These are phyloP conservation scores for Gymnoscopelus braueri DNA, from an alignment of 2,797 vertebrate genomes.

Conservation along the genomic window DNA sequence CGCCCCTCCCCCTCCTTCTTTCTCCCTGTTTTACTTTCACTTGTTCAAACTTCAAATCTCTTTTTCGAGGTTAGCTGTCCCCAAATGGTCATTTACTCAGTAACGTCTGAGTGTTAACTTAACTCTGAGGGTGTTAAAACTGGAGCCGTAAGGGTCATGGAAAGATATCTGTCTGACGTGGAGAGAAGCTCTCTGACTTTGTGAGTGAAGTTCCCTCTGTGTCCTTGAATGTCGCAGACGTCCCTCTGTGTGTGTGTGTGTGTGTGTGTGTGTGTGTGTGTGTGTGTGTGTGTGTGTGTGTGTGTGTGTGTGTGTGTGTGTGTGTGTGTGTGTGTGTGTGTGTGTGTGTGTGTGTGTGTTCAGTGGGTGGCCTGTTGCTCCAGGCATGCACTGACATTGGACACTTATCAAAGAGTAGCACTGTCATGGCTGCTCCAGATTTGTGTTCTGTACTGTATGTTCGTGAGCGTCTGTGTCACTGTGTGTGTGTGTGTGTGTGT, in stretches of 20 bases:
- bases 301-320: conserved; percentile 19
- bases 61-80: too few relatives aligned
- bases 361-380: conserved; percentile 41
- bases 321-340: neutral
- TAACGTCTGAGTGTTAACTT: too few relatives aligned
- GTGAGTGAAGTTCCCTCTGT: neutral
- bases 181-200: too few relatives aligned
- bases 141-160: too few relatives aligned
- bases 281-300: conserved; percentile 37
- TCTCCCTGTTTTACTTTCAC: too few relatives aligned
- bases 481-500: conserved; percentile 19
- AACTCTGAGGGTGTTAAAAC: too few relatives aligned
- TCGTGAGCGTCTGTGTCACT: conserved; percentile 2
- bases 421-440: conserved; percentile 44
- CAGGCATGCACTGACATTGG: conserved; percentile 54
- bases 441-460: conserved; percentile 10
- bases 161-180: too few relatives aligned
- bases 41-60: too few relatives aligned
- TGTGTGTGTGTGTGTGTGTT: conserved; percentile 17
- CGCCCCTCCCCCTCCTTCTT: too few relatives aligned
- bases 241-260: conserved; percentile 35
- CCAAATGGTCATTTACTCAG: too few relatives aligned
- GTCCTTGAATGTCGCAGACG: conserved; percentile 47
- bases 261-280: conserved; percentile 14
- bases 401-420: conserved; percentile 56